phyloP scores from a whole-genome alignment of 2,797 vertebrate genomes.

The Helarctos malayanus region DNA sequence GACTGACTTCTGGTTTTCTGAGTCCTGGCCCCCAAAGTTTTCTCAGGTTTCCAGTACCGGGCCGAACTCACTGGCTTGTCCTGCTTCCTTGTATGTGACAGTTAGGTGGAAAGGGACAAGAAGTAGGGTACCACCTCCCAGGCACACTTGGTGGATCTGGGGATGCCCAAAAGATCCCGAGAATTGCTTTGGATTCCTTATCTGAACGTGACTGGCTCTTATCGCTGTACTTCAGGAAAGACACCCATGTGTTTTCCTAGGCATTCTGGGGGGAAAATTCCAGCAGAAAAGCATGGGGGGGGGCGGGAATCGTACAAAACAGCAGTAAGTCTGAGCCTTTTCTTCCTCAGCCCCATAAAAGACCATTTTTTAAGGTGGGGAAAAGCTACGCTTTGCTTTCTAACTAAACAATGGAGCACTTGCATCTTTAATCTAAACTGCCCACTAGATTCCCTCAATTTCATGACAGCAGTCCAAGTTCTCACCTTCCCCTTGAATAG shows the following conservation, averaged over 20 bases:
- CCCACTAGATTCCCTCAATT: conserved; percentile 24
- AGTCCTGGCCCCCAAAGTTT: conserved; percentile 83
- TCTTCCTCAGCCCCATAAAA: neutral
- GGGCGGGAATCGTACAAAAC: neutral
- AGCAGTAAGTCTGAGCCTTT: neutral
- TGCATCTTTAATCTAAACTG: neutral
- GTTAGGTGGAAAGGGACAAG: conserved; percentile 78
- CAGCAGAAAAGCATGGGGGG: neutral
- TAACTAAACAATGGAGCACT: conserved; percentile 69
- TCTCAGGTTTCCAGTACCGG: conserved; percentile 84
- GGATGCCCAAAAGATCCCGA: neutral
- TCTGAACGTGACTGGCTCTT: conserved; percentile 70
- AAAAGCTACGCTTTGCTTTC: neutral
- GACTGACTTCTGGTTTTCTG: conserved; percentile 85
- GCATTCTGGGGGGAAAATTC: neutral
- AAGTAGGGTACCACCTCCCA: conserved; percentile 67
- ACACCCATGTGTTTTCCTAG: conserved; percentile 31
- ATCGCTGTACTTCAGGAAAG: conserved; percentile 60
- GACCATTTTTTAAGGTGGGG: neutral
- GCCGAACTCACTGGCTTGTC: conserved; percentile 76
- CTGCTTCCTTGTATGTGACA: conserved; percentile 76
- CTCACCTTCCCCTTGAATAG: conserved; percentile 71
- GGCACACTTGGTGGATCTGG: neutral
- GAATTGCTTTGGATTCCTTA: conserved; percentile 44
- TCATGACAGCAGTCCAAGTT: conserved; percentile 54